Evolutionary conservation across 2,888 invertebrate species (phyloP).

Genomic region (Cataglyphis altisquamis): DNA sequence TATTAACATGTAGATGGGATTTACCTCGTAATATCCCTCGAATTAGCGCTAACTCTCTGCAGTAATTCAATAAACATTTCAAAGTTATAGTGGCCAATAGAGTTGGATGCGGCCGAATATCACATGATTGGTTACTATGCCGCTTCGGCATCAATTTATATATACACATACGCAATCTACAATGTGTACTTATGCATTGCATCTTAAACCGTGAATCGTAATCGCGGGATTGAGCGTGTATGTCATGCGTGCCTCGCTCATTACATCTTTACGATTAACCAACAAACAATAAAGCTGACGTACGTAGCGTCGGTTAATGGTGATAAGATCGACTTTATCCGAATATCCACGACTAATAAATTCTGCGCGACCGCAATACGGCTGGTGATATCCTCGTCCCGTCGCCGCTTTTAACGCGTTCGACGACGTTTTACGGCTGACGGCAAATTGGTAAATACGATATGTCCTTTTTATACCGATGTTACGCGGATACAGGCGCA

Average conservation of each 20-base stretch:
- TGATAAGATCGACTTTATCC: slow-evolving; percentile 18
- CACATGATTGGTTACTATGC: slow-evolving; percentile 39
- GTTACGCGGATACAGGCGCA: background rate
- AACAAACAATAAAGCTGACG: slow-evolving; percentile 38
- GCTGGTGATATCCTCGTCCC: background rate
- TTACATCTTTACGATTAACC: slow-evolving; percentile 58
- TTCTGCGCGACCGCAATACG: background rate
- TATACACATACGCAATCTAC: background rate
- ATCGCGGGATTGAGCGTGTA: slow-evolving; percentile 45
- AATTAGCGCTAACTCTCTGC: slow-evolving; percentile 51
- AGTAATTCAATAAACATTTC: slow-evolving; percentile 55
- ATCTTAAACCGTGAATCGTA: slow-evolving; percentile 58
- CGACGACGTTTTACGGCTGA: slow-evolving; percentile 32
- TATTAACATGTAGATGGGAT: slow-evolving; percentile 53
- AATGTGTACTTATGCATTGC: slow-evolving; percentile 63
- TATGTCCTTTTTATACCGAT: background rate
- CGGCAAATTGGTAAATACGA: slow-evolving; percentile 23
- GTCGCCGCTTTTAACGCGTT: slow-evolving; percentile 17
- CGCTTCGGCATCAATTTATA: slow-evolving; percentile 2
- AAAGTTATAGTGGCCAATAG: slow-evolving; percentile 40
- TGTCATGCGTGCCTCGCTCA: slow-evolving; percentile 19
- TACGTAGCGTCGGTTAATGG: slow-evolving; percentile 49
- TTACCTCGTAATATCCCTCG: slow-evolving; percentile 46
- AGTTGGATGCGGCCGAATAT: slow-evolving; percentile 42
- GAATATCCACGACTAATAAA: slow-evolving; percentile 39